phyloP scores from a whole-genome alignment of 2,797 vertebrate species.

The Danio kyathit region DNA sequence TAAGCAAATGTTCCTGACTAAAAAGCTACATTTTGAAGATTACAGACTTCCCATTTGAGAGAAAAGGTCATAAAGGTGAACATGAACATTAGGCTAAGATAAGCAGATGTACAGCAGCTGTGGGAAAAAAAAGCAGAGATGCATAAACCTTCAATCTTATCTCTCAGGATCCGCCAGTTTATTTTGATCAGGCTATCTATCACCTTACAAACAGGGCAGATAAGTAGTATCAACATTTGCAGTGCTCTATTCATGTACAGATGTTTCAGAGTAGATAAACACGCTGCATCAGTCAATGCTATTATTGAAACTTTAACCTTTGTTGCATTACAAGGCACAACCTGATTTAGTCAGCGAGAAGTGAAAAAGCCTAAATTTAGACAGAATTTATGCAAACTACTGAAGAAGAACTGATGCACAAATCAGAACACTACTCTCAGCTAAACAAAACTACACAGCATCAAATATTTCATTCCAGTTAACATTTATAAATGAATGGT shows the following conservation, averaged over 20 bases:
- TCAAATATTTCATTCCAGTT: background rate
- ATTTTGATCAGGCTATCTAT: slow-evolving; percentile 18
- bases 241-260: background rate
- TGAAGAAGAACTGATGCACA: background rate
- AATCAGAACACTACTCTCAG: background rate
- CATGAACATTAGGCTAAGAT: background rate
- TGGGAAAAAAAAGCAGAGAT: background rate
- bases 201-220: slow-evolving; percentile 13
- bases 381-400: background rate
- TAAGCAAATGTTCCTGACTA: background rate
- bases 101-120: background rate
- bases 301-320: slow-evolving; percentile 9
- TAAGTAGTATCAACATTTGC: slow-evolving; percentile 6
- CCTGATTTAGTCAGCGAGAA: background rate
- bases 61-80: background rate
- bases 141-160: slow-evolving; percentile 13
- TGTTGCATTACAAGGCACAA: slow-evolving; percentile 14
- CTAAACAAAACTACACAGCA: background rate
- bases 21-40: background rate
- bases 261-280: slow-evolving; percentile 29
- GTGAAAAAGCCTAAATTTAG: background rate
- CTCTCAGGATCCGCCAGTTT: background rate
- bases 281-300: background rate
- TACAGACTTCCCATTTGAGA: background rate
- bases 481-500: background rate